Conservation (phyloP, 2,113 vertebrate species). For the Zingel zingel region DNA sequence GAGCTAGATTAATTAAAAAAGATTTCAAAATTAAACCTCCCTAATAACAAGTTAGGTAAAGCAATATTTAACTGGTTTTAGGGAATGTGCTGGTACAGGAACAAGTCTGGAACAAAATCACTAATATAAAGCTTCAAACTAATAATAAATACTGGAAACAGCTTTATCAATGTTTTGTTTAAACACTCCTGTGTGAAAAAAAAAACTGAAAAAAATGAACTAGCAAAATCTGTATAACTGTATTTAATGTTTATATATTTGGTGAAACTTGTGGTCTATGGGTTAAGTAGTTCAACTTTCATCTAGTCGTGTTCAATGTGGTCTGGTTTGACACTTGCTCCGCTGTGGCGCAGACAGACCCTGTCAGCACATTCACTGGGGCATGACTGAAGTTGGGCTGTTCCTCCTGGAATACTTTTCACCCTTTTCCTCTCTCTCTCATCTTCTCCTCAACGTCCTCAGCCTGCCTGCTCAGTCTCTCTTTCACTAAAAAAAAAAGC, state of each 20-base stretch:
- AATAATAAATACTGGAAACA: too few species aligned
- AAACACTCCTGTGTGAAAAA: too few species aligned
- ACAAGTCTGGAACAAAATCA: too few species aligned
- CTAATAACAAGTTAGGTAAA: too few species aligned
- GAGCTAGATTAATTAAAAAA: too few species aligned
- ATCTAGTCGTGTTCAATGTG: slow-evolving; percentile 34
- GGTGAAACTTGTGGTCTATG: slow-evolving; percentile 18
- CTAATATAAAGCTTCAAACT: too few species aligned
- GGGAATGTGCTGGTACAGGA: too few species aligned
- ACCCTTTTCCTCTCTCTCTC: slow-evolving; percentile 40
- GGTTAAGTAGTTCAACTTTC: slow-evolving; percentile 40
- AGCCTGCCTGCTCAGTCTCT: slow-evolving; percentile 3
- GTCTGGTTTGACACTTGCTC: slow-evolving; percentile 66
- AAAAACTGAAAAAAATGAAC: too few species aligned
- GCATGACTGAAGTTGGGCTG: slow-evolving; percentile 73
- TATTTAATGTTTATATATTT: slow-evolving; percentile 14
- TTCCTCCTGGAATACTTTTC: slow-evolving; percentile 67
- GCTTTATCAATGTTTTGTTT: too few species aligned
- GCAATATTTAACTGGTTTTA: too few species aligned
- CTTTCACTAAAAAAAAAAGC: slow-evolving; percentile 25
- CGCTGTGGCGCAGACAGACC: slow-evolving; percentile 60
- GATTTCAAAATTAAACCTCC: too few species aligned
- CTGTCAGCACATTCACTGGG: slow-evolving; percentile 78
- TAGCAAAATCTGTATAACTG: background rate
- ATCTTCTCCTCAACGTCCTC: slow-evolving; percentile 38